A percentile compares a stretch with the other conserved stretches of the same genome.
These are phyloP conservation scores for Drosophila mercatorum DNA, from an alignment of 2,888 invertebrate species.

Conservation along the genomic window DNA sequence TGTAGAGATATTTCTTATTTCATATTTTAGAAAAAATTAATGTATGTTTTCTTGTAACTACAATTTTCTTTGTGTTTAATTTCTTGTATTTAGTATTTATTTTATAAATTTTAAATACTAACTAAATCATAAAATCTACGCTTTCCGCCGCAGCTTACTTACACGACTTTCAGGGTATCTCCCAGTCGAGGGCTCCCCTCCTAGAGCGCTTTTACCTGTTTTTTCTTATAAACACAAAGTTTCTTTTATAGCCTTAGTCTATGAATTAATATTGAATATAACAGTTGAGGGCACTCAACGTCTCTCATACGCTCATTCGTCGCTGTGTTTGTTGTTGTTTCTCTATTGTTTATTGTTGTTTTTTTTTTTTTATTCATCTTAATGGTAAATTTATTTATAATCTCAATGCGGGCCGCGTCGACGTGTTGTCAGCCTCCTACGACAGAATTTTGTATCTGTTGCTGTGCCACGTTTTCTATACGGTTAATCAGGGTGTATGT, in stretches of 20 bases:
- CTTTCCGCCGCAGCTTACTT: too few species aligned
- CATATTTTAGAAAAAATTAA: not conserved
- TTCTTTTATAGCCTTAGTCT: not conserved
- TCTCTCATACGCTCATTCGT: not conserved
- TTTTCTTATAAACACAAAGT: not conserved
- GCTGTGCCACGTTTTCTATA: constrained; percentile 35
- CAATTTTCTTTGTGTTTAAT: not conserved
- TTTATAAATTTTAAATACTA: too few species aligned
- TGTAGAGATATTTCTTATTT: not conserved
- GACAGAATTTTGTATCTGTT: constrained; percentile 32
- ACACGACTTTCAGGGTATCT: too few species aligned
- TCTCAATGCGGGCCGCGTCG: constrained; percentile 45
- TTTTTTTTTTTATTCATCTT: constrained; percentile 9
- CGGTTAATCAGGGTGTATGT: not conserved
- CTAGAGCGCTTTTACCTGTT: not conserved
- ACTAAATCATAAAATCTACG: too few species aligned
- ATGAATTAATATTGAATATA: not conserved
- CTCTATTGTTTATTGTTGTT: constrained; percentile 8
- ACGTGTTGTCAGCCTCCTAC: constrained; percentile 55
- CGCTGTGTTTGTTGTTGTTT: constrained; percentile 8
- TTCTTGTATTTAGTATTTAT: not conserved
- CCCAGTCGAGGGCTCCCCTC: not conserved
- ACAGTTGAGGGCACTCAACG: not conserved
- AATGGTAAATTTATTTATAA: constrained; percentile 68
- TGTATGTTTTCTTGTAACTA: not conserved